A percentile compares a stretch with the other conserved stretches of the same genome.
Conservation (phyloP, 2,888 invertebrate genomes). For the Eulithis testata region DNA sequence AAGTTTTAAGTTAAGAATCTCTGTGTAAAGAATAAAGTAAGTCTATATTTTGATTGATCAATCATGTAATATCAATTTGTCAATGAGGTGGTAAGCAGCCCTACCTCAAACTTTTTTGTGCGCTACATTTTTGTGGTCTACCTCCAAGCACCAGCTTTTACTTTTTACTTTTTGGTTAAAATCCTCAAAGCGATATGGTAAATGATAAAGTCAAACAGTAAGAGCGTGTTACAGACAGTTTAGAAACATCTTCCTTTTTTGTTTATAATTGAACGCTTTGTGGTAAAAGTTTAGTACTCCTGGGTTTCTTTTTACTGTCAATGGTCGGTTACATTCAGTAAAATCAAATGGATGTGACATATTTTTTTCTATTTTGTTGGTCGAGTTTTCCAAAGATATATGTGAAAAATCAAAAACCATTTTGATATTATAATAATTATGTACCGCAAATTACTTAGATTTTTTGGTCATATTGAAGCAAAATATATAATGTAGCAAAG, state of each 20-base stretch:
- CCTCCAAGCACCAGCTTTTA: not conserved
- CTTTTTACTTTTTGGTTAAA: slow-evolving; percentile 12
- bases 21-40: too few species aligned
- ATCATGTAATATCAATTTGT: too few species aligned
- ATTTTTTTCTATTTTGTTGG: not conserved
- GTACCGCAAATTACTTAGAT: too few species aligned
- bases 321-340: slow-evolving; percentile 42
- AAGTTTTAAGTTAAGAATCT: too few species aligned
- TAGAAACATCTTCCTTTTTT: slow-evolving; percentile 57
- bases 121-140: not conserved
- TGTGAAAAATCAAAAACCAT: too few species aligned
- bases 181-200: slow-evolving; percentile 35
- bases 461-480: too few species aligned
- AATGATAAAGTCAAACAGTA: slow-evolving; percentile 54
- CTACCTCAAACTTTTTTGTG: too few species aligned
- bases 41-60: too few species aligned
- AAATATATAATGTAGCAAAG: too few species aligned
- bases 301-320: slow-evolving; percentile 55
- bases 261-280: slow-evolving; percentile 73
- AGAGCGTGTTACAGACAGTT: slow-evolving; percentile 58
- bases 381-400: too few species aligned
- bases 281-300: slow-evolving; percentile 58
- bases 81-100: too few species aligned
- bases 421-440: too few species aligned
- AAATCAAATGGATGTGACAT: slow-evolving; percentile 1